Percentiles rank a stretch among this genome's conserved stretches.
phyloP scores from a whole-genome alignment of 2,797 vertebrate species.

The Labeo calbasu region DNA sequence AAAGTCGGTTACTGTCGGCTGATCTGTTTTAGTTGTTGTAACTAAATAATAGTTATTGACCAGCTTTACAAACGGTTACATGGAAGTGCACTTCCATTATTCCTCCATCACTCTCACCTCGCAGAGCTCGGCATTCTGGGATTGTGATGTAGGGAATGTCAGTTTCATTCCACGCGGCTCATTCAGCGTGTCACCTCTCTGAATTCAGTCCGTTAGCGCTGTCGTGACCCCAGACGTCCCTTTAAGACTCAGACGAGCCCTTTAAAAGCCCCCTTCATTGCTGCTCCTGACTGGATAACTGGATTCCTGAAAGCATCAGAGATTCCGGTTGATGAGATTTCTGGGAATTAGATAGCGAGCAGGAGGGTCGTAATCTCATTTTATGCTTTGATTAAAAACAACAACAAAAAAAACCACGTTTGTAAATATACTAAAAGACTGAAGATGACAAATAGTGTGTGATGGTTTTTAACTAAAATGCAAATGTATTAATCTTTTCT shows the following conservation, averaged over 20 bases:
- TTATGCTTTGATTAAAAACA: constrained; percentile 50
- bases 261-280: constrained; percentile 48
- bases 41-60: constrained; percentile 17
- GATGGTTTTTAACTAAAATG: constrained; percentile 70
- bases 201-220: not conserved
- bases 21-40: constrained; percentile 40
- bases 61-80: not conserved
- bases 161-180: not conserved
- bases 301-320: not conserved
- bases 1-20: constrained; percentile 53
- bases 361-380: constrained; percentile 52
- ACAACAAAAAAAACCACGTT: constrained; percentile 52
- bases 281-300: constrained; percentile 19
- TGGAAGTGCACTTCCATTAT: constrained; percentile 24
- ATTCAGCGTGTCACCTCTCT: not conserved
- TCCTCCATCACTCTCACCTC: not conserved
- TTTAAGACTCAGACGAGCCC: constrained; percentile 45
- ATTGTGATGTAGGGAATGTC: constrained; percentile 21
- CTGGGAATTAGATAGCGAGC: not conserved
- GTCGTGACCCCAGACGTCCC: constrained; percentile 23
- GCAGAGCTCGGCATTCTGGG: constrained; percentile 20
- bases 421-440: constrained; percentile 75
- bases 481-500: constrained; percentile 67
- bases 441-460: constrained; percentile 58
- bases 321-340: not conserved